Evolutionary conservation across 2,888 invertebrate species (phyloP), one percentile per base, ranked within the genome.

Genomic region (Pollenia griseotomentosa): DNA sequence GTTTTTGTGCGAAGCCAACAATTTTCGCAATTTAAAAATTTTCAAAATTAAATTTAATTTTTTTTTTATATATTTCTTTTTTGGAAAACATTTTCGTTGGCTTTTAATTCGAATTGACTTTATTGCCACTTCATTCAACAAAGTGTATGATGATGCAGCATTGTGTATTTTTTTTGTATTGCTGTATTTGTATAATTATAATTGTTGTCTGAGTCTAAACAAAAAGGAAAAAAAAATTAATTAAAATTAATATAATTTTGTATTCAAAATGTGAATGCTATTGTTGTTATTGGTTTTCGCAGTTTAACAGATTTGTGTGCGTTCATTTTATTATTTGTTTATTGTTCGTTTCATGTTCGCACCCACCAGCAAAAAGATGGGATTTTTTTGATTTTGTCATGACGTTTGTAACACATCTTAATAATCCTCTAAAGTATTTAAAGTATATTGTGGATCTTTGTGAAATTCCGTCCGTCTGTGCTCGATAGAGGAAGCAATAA

Each of bases 261-360:
- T 3, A 57, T 46, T 48, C 48, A 16, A 59, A 48, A n/a, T 48
- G 53, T 44, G 59, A 44, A 55, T 55, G 8, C 14, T 53, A 53
- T 63, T 44, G n/a, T 81, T 59, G 14, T 66, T 57, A 40, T 59
- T 78, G 65, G 40, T 40, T 74, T 77, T 88, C 89, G 87, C 88
- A 89, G 88, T 86, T 87, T 88, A 89, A 85, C 89, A 88, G 57
- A 75, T 88, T 88, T 87, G 86, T 87, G 74, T 86, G 75, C 77
- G 81, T 79, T 46, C 65, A 79, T 73, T 74, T 78, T 40, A 74
- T 74, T 79, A 66, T 77, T 71, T 82, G 78, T 87, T 83, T 84
- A 68, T 85, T 79, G 46, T 79, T 53, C 78, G 68, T 55, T 81
- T 77, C 86, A 83, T 81, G 70, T 33, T 11, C 59, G 33, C 33